These are phyloP conservation scores for Lochmaea crataegi DNA, from an alignment of 2,888 invertebrate genomes.

Conservation along the genomic window DNA sequence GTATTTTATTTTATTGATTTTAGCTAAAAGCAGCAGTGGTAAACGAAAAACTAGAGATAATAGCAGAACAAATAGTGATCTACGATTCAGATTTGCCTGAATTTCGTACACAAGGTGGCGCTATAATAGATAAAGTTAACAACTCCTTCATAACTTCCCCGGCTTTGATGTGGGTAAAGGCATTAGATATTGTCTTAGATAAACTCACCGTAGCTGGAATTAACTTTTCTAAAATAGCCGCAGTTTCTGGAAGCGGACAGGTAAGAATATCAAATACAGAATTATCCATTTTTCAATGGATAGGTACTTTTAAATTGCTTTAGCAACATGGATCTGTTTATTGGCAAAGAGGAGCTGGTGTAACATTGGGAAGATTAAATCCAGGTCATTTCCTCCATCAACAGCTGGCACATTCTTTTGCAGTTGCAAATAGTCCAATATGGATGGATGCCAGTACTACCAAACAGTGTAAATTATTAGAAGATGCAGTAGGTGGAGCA, in stretches of 20 bases:
- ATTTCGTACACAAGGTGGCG: constrained; percentile 79
- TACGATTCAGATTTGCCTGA: constrained; percentile 96
- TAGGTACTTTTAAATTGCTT: constrained; percentile 34
- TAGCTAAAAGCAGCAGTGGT: constrained; percentile 92
- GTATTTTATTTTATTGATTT: constrained; percentile 50
- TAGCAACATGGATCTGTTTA: constrained; percentile 98
- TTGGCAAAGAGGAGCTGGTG: constrained; percentile 85
- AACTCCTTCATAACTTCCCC: constrained; percentile 79
- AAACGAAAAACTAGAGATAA: constrained; percentile 76
- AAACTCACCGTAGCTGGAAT: constrained; percentile 83
- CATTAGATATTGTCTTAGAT: constrained; percentile 90
- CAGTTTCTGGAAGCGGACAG: constrained; percentile 92
- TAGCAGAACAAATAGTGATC: constrained; percentile 85
- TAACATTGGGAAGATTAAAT: constrained; percentile 74
- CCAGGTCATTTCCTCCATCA: constrained; percentile 83
- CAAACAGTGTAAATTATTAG: constrained; percentile 80
- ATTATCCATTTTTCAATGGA: too few relatives aligned
- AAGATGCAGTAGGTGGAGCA: constrained; percentile 80
- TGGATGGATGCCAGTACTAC: constrained; percentile 96
- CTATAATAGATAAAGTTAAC: constrained; percentile 66
- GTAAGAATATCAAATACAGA: constrained; percentile 65
- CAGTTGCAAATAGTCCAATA: constrained; percentile 84
- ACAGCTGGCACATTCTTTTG: constrained; percentile 84
- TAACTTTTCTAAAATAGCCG: constrained; percentile 84
- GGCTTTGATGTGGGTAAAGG: constrained; percentile 95